Evolutionary conservation across 2,797 vertebrate genomes (phyloP), one percentile per base, ranked within the genome.

Genomic region (Alcedo quadribrachys): DNA sequence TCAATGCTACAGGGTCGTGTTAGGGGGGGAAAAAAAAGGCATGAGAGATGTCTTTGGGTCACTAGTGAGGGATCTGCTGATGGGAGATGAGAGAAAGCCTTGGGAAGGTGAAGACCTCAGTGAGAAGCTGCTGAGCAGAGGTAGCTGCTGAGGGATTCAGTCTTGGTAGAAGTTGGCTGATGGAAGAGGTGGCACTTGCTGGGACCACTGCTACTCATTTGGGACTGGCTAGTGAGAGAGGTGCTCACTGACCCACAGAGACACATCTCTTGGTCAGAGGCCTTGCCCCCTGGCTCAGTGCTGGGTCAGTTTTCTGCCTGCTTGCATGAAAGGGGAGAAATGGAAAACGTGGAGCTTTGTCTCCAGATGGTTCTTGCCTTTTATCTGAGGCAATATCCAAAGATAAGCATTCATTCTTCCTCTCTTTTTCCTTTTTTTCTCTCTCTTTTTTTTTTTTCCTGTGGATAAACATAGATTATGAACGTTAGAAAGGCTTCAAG

Each of bases 381-480:
- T 97, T 96, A 96, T 96, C 85, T 95, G 84, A 92, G 57, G 62
- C 69, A 92, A 92, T 77, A 76, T 60, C 78, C 53, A 71, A 77
- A 92, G 87, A 96, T 80, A 95, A 97, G 87, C 76, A 68, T 83
- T 95, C 3, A 0, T 53, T 70, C 35, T 69, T 84, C 68, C 73
- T 62, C 81, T 87, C 15, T 25, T 46, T 58, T 21, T 53, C 43
- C n/a, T 12, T 70, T 87, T 62, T 83, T 37, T 32, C 61, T 77
- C 58, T 60, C 33, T 22, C 22, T 40, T 30, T 74, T 78, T 51
- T 60, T 40, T 19, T 55, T 21, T 32, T 43, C 54, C 85, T 55
- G 92, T 95, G 95, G 95, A 96, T 96, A 97, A 97, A 97, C 96
- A 97, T 83, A 95, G 95, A 97, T 98, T 97, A 98, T 96, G 93